phyloP scores from a whole-genome alignment of 2,797 vertebrate genomes.

The Dipus sagitta region DNA sequence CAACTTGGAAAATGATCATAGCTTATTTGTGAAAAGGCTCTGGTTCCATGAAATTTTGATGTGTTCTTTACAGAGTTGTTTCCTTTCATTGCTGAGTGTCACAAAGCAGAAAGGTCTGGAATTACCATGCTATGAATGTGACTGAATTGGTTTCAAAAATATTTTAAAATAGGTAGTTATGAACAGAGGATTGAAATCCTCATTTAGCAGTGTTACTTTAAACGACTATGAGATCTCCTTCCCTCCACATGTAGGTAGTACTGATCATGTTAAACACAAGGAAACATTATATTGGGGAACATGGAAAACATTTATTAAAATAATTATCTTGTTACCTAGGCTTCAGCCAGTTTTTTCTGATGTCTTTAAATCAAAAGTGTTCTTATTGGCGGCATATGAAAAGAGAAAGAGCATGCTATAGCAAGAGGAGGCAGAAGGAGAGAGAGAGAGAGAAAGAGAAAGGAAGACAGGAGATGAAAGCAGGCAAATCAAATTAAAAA shows the following conservation, averaged over 20 bases:
- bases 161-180: constrained; percentile 76
- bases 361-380: constrained; percentile 44
- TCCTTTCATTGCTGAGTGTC: constrained; percentile 72
- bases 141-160: constrained; percentile 72
- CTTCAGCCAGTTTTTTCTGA: constrained; percentile 2
- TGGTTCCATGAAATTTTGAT: constrained; percentile 68
- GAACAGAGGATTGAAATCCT: constrained; percentile 72
- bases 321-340: constrained; percentile 24
- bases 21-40: constrained; percentile 76
- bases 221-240: constrained; percentile 41
- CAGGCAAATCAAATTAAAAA: constrained; percentile 29
- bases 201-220: constrained; percentile 75
- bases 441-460: not conserved
- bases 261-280: constrained; percentile 52
- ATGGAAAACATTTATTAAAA: constrained; percentile 60
- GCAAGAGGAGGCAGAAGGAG: not conserved
- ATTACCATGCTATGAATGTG: constrained; percentile 75
- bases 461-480: not conserved
- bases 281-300: constrained; percentile 55
- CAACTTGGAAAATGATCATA: constrained; percentile 56
- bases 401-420: not conserved
- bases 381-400: not conserved
- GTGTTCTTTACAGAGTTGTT: constrained; percentile 68
- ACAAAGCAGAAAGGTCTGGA: constrained; percentile 76
- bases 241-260: not conserved